Evolutionary conservation across 1,140 invertebrate genomes (phyloP), one percentile per base, ranked within the genome.

Genomic region (Brachionus asplanchnoidis): DNA sequence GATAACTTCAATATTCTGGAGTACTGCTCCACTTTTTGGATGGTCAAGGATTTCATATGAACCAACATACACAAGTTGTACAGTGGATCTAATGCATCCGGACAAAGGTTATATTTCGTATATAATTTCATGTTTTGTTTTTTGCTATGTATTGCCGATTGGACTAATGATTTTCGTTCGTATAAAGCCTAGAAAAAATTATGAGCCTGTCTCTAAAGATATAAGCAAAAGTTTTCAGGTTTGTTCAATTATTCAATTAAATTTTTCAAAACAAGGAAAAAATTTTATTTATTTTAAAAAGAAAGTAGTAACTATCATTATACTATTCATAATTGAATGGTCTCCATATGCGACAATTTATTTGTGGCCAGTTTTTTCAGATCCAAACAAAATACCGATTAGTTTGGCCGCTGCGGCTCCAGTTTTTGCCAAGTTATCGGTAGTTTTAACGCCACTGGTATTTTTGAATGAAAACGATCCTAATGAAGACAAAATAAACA

Each of bases 361-460:
- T 20, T 12, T 82, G n/a, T 82, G 79, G 79, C 79, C 79, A 28
- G 7, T 82, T 20, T 82, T 82, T 82, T 7, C 23, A 44, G 79
- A 82, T 82, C 79, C 79, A 23, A 82, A 82, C 6, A 36, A 1
- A 11, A 82, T 82, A 7, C 79, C 79, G 36, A 20, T 82, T 11
- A 20, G 26, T 20, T 68, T 82, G 12, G 56, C 79, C 12, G 79
- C 79, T 26, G 53, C 65, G 14, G 79, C 79, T 20, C 79, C 79
- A 44, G 79, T 82, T 40, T 82, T 82, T 44, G 79, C 79, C 23
- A 82, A 82, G 44, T 36, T 82, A 28, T 82, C 79, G 3, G 79
- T 82, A 3, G 79, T 82, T 26, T 28, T 82, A 6, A 65, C 56
- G 4, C 79, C 79, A 44, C 44, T 82, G 9, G 26, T 82, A 7